Evolutionary conservation across 2,888 invertebrate genomes (phyloP), one percentile per base, ranked within the genome.

Genomic region (Lycia hirtaria): DNA sequence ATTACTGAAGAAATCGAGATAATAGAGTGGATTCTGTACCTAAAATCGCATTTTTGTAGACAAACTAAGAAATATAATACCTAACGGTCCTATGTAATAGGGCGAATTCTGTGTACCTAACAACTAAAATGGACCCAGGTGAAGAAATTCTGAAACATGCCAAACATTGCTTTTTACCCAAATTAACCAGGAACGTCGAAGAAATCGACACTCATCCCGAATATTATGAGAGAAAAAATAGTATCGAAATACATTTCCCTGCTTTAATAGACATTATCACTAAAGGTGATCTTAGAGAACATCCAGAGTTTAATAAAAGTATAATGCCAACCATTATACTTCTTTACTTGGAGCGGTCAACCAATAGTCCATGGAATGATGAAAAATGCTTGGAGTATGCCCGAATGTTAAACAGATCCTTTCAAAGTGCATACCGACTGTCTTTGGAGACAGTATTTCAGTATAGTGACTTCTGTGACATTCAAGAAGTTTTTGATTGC

Each of bases 401-500:
- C 1, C 60, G 67, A 32, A 75, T 78, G 60, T 49, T 90, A 5
- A 76, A 85, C 48, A 43, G 47, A 30, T 64, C 69, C n/a, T 85
- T 90, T 67, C 65, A 76, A 58, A 62, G 67, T 10, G 68, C 77
- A 17, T 78, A 75, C 62, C 61, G 70, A n/a, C 64, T 79, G 19
- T 53, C 73, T 1, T 51, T 89, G 19, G 70, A 79, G 4, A 67
- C 69, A 54, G 61, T 87, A 15, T 68, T 89, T 49, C 45, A 59
- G 44, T 65, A 68, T 38, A 61, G 71, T 41, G 56, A 69, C 14
- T 83, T 78, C 26, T 62, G 60, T 57, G 68, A 83, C 53, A 44
- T 67, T 5, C 87, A 89, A 71, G 70, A 75, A 28, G 67, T 91
- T 30, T 90, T 88, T 70, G 82, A 91, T 60, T 75, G 71, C 19